Evolutionary conservation across 64 coral and sea anemone species (phyloP), one percentile per base, ranked within the genome.

Genomic region (Montipora cactus): DNA sequence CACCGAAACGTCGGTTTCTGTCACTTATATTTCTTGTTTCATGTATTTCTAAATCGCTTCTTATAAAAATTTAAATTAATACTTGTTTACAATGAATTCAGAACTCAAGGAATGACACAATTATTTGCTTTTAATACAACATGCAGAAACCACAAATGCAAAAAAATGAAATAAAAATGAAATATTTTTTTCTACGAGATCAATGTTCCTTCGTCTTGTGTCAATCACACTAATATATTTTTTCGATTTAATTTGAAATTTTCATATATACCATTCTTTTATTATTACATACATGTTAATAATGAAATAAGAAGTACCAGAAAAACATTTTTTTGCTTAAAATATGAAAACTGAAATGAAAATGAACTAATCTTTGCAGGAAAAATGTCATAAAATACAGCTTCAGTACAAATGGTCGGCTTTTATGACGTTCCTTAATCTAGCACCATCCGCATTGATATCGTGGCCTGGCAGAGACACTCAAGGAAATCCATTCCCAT

Each of bases 361-460:
- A 73, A 73, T 73, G 69, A 21, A 73, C 69, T 73, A 73, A 73
- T 73, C 69, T 73, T 73, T 73, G 23, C 69, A 73, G 19, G 69
- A 25, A 73, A 73, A 73, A 73, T 73, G 69, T n/a, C 76, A 78
- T 49, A 78, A 78, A 78, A 78, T 78, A 80, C 53, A 80, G 78
- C 51, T 80, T 75, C 70, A 88, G 68, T 73, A 88, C 64, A 88
- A 73, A 46, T 69, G 76, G 67, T 88, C 28, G 28, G 1, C 49
- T 88, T 88, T 88, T 51, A 88, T 75, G 69, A 88, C 75, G 49
- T 88, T 20, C 48, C 85, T 88, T 88, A 23, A 73, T 53, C 69
- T 88, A 55, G 85, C 49, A 55, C 68, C 47, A 75, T 88, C 47
- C 49, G 3, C 66, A 74, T 88, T 88, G 66, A 88, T 74, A 88